Percentiles rank a stretch among this genome's conserved stretches.
These are phyloP conservation scores for Leucosticte australis DNA, from an alignment of 2,113 vertebrate species.

Conservation along the genomic window DNA sequence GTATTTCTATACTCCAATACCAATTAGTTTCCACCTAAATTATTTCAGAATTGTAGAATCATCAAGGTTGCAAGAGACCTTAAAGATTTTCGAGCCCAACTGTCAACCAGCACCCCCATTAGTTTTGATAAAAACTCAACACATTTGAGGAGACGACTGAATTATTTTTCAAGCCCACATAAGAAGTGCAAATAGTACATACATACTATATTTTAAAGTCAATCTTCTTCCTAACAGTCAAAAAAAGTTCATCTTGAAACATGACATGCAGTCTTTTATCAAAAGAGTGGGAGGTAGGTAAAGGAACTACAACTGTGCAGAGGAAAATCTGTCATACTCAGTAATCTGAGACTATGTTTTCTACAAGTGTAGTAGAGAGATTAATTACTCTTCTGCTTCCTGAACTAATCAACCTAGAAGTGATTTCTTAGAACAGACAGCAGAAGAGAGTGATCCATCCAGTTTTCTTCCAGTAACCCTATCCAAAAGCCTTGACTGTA, in stretches of 20 bases:
- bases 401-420: not conserved
- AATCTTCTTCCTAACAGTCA: not conserved
- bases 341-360: slow-evolving; percentile 24
- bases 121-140: not conserved
- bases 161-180: not conserved
- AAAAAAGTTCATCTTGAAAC: not conserved
- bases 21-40: not conserved
- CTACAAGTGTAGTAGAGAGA: not conserved
- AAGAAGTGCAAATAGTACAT: not conserved
- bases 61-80: not conserved
- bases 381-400: not conserved
- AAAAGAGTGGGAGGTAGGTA: not conserved
- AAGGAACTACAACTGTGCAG: not conserved
- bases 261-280: not conserved
- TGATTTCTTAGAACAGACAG: not conserved
- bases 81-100: fast-evolving
- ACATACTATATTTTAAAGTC: not conserved
- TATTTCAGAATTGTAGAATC: not conserved
- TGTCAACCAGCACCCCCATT: not conserved
- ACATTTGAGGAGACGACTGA: not conserved
- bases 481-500: slow-evolving; percentile 45
- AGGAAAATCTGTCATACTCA: not conserved
- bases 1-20: not conserved
- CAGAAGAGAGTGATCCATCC: slow-evolving; percentile 15
- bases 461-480: slow-evolving; percentile 3